phyloP scores from a whole-genome alignment of 2,888 invertebrate species.

The Exephanes ischioxanthus region DNA sequence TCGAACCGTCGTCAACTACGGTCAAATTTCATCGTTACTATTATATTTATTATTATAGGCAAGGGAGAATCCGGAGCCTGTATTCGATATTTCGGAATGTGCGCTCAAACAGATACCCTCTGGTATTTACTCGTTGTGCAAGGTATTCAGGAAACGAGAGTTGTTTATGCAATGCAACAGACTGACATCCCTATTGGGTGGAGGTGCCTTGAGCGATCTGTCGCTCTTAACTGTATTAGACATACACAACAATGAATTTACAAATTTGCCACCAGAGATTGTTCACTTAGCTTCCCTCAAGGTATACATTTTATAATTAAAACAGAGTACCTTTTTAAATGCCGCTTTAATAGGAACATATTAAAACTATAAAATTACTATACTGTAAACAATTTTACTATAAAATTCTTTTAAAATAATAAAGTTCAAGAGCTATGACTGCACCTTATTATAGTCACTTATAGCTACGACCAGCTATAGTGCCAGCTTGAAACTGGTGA shows the following conservation, averaged over 20 bases:
- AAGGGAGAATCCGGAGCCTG: slow-evolving; percentile 92
- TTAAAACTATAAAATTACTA: too few relatives aligned
- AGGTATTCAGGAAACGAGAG: slow-evolving; percentile 92
- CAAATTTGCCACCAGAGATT: slow-evolving; percentile 88
- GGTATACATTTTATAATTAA: slow-evolving; percentile 82
- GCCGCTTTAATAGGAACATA: too few relatives aligned
- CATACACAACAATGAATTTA: slow-evolving; percentile 89
- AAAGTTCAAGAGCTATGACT: background rate
- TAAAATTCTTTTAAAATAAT: background rate
- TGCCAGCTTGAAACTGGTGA: background rate
- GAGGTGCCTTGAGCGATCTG: slow-evolving; percentile 91
- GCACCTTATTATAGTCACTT: background rate
- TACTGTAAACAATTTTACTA: too few relatives aligned
- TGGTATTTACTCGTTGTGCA: slow-evolving; percentile 92
- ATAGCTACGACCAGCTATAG: background rate
- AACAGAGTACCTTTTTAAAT: background rate
- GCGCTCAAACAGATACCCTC: slow-evolving; percentile 90
- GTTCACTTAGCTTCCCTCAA: slow-evolving; percentile 89
- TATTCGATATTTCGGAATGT: slow-evolving; percentile 93
- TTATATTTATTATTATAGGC: slow-evolving; percentile 85
- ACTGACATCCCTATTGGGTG: slow-evolving; percentile 89
- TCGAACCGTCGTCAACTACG: background rate
- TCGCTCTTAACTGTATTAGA: slow-evolving; percentile 89
- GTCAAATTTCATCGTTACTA: slow-evolving; percentile 11
- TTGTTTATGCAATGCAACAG: slow-evolving; percentile 89